Conservation (phyloP, 1,140 invertebrate species). For the Galleria mellonella region DNA sequence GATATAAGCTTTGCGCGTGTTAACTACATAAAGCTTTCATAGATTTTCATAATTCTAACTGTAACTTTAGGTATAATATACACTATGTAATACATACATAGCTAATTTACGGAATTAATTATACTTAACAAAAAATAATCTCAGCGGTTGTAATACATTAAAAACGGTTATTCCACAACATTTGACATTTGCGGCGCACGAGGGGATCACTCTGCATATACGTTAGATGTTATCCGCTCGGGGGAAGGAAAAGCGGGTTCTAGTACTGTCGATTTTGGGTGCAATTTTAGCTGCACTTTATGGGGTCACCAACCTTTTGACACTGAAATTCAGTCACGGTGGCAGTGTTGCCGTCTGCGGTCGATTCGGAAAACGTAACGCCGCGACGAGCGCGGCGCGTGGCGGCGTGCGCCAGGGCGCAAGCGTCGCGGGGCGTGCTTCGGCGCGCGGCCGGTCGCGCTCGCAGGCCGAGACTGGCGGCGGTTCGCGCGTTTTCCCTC, state of each 20-base stretch:
- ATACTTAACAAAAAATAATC: no score
- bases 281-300: conserved; percentile 37
- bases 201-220: conserved; percentile 31
- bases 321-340: conserved; percentile 64
- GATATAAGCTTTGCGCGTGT: no score
- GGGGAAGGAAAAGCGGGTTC: conserved; percentile 20
- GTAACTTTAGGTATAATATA: no score
- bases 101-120: no score
- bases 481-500: conserved; percentile 66
- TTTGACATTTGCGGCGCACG: conserved; percentile 46
- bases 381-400: conserved; percentile 60
- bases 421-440: conserved; percentile 40
- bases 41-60: no score
- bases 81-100: no score
- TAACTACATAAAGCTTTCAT: no score
- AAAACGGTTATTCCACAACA: background rate
- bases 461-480: conserved; percentile 56
- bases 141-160: no score
- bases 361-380: conserved; percentile 66
- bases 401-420: conserved; percentile 62
- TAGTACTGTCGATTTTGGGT: conserved; percentile 25
- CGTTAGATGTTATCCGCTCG: conserved; percentile 16
- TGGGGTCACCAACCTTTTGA: conserved; percentile 69
- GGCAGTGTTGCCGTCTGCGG: conserved; percentile 46
- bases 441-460: conserved; percentile 60